Base-by-base conservation (phyloP, 2,113 vertebrate genomes). In the Syngnathus floridae region DNA sequence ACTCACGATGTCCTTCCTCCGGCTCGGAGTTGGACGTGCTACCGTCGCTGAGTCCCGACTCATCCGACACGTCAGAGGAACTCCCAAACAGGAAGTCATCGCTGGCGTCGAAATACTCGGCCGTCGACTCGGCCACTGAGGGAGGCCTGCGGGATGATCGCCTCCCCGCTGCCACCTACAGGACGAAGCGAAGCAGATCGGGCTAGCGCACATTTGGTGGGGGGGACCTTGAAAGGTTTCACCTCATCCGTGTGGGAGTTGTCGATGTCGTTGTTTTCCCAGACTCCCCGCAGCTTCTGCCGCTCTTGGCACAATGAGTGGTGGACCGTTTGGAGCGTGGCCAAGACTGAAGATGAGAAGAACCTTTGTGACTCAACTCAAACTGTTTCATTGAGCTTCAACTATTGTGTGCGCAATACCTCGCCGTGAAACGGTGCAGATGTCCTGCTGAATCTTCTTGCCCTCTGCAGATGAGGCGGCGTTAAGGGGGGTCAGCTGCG, bases 61-160 rank as follows among this genome's bases (percentile, higher is more conserved):
- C 94, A 1, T 95, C 93, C 1, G 94, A 94, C 19, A 90, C 87
- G 81, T 94, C 95, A 0, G 94, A 95, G 69, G 93, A 93, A 65
- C 89, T 93, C 46, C 91, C 93, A 0, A 92, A 91, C 1, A 93
- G 84, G 49, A 95, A 57, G 35, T 93, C 91, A 14, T 95, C 95
- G 0, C 90, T 93, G 77, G 95, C 94, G 0, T 98, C 95, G 11
- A 95, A 97, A 82, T 94, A 98, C 74, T 96, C 95, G 0, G 92
- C 90, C 51, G 91, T 89, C 0, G 95, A 97, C 10, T 96, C 94
- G 0, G 92, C 86, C 1, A 92, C 73, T 0, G 95, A 96, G 5
- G 92, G 86, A 61, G 93, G 65, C n/a, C 85, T 62, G 19, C 21
- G 82, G 19, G 74, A 49, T 0, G 74, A 26, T 10, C 0, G 79